Evolutionary conservation across 2,888 invertebrate genomes (phyloP).

Genomic region (Eupithecia dodoneata): DNA sequence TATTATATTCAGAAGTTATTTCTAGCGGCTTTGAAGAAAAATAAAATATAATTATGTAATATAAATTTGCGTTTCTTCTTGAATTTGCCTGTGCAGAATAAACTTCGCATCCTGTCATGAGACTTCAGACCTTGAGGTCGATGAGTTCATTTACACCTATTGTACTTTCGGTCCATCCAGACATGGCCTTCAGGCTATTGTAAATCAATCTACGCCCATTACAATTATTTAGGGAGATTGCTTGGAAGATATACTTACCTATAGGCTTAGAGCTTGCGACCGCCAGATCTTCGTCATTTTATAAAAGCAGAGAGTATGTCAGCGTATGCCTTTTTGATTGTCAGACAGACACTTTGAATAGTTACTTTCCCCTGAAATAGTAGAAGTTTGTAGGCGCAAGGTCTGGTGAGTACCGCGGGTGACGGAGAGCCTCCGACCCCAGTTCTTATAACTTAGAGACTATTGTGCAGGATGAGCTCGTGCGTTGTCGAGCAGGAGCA

Average conservation of each 20-base stretch:
- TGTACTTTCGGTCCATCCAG: neutral
- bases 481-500: too few relatives aligned
- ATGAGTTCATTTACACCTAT: slow-evolving; percentile 7
- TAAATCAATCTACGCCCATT: slow-evolving; percentile 12
- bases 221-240: slow-evolving; percentile 7
- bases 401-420: too few relatives aligned
- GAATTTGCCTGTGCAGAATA: neutral
- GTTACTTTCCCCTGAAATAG: too few relatives aligned
- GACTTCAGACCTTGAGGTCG: neutral
- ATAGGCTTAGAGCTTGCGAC: too few relatives aligned
- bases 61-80: neutral
- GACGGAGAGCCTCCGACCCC: too few relatives aligned
- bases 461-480: too few relatives aligned
- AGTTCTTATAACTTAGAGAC: too few relatives aligned
- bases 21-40: neutral
- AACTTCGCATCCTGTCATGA: neutral
- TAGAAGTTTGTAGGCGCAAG: too few relatives aligned
- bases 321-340: too few relatives aligned
- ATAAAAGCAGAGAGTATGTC: too few relatives aligned
- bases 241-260: neutral
- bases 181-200: slow-evolving; percentile 4
- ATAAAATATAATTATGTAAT: neutral
- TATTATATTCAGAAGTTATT: neutral
- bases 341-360: too few relatives aligned
- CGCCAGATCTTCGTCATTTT: too few relatives aligned